Percentiles rank a stretch among this genome's conserved stretches.
Conservation (phyloP, 1,140 invertebrate genomes). For the Metopolophium dirhodum region DNA sequence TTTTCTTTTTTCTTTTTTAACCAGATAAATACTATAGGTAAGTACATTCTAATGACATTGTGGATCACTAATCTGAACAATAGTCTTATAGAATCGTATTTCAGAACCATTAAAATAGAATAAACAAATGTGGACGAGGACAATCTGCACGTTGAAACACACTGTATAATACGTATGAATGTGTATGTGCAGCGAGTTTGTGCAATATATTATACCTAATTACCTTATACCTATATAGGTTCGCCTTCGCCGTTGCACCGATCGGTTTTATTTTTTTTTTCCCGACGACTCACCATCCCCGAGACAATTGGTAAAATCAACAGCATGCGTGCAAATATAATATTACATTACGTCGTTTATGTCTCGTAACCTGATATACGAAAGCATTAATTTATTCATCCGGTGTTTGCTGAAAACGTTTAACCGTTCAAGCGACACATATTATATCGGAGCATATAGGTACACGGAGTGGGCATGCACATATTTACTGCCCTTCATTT, state of each 20-base stretch:
- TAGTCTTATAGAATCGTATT: neutral
- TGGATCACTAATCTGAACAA: neutral
- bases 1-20: too few species aligned
- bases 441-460: neutral
- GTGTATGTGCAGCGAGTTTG: too few species aligned
- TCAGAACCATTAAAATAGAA: neutral
- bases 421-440: neutral
- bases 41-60: neutral
- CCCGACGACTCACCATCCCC: neutral
- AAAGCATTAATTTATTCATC: conserved; percentile 33
- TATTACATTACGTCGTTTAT: neutral
- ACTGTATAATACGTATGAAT: neutral
- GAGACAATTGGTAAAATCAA: conserved; percentile 35
- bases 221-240: neutral
- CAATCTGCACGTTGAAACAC: too few species aligned
- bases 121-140: neutral
- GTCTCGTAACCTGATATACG: neutral
- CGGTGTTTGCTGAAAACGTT: conserved; percentile 11
- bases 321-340: neutral
- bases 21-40: neutral
- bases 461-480: neutral
- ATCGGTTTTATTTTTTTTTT: neutral
- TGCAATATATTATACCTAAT: neutral
- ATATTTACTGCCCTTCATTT: neutral
- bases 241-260: neutral